Percentiles rank a stretch among this genome's conserved stretches.
These are phyloP conservation scores for Xylocopa sonorina DNA, from an alignment of 1,140 invertebrate species.

Conservation along the genomic window DNA sequence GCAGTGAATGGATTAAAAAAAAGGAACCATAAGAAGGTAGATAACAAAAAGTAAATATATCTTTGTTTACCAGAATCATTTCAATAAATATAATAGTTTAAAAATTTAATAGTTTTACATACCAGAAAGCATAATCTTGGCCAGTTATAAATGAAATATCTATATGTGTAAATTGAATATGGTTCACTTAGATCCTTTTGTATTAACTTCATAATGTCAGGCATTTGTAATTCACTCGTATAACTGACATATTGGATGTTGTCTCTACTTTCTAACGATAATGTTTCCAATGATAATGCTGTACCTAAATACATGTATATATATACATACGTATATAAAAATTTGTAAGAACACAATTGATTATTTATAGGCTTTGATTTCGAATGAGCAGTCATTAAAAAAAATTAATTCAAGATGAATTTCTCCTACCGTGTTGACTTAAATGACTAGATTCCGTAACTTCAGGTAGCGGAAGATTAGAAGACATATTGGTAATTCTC, in stretches of 20 bases:
- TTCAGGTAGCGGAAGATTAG: constrained; percentile 60
- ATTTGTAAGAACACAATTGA: not conserved
- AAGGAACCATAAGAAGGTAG: not conserved
- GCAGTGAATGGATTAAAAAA: too few species aligned
- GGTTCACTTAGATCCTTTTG: constrained; percentile 99
- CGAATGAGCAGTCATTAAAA: not conserved
- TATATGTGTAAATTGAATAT: constrained; percentile 99
- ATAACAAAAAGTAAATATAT: not conserved
- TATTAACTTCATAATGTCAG: constrained; percentile 98
- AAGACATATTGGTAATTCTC: constrained; percentile 58
- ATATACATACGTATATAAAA: not conserved
- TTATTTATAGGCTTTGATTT: not conserved
- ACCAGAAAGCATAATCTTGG: constrained; percentile 98
- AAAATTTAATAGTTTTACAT: constrained; percentile 76
- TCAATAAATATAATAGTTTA: not conserved
- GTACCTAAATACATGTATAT: constrained; percentile 63
- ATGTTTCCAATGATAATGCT: constrained; percentile 56
- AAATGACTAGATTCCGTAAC: constrained; percentile 78
- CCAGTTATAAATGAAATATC: constrained; percentile 99
- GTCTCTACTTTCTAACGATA: constrained; percentile 70
- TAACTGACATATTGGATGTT: constrained; percentile 85
- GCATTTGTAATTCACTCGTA: constrained; percentile 96
- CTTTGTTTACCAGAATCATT: not conserved
- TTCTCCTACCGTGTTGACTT: constrained; percentile 72
- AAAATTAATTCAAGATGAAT: constrained; percentile 25